Base-by-base conservation (phyloP, 2,888 invertebrate species). In the Sarcophaga carnaria region DNA sequence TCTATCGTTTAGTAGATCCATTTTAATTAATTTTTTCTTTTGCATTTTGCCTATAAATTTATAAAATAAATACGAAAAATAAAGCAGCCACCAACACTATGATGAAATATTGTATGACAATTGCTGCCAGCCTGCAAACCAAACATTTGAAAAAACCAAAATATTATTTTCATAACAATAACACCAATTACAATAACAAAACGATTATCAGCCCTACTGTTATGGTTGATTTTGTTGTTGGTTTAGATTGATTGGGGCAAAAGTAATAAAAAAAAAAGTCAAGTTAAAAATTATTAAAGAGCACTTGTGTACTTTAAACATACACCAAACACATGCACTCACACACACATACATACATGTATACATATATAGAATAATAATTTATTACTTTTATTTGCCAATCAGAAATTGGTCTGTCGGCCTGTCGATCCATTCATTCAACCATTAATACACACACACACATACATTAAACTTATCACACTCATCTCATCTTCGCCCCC, bases 361-460 rank as follows among this genome's bases (percentile, higher is more conserved):
- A 59, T 59, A 1, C 17, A 17, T 2, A 17, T 59, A 17, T 59
- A 59, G 6, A 17, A 37, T 37, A 54, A 14, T 27, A 66, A 63
- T 70, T 66, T 70, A 70, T 64, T 82, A 60, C 71, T 78, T 69
- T 74, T 70, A 82, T 78, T 81, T 79, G 66, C 74, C 63, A 79
- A 62, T 11, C 70, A 25, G 66, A 67, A 49, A 69, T 37, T 49
- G 45, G 54, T 54, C 54, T 2, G 54, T 54, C 54, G 4, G 14
- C 17, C 60, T 22, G 64, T 17, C 49, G 25, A 54, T 12, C 75
- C 62, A 67, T 54, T 17, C 54, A 54, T 54, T 17, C 67, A 78
- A 63, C 67, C 3, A 80, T 54, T 2, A 49, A 37, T 14, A 54
- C 60, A n/a, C 45, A 49, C 12, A 66, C 47, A 20, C 12, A 45